Conservation (phyloP, 2,797 vertebrate species). For the Hapalemur alaotrensis region DNA sequence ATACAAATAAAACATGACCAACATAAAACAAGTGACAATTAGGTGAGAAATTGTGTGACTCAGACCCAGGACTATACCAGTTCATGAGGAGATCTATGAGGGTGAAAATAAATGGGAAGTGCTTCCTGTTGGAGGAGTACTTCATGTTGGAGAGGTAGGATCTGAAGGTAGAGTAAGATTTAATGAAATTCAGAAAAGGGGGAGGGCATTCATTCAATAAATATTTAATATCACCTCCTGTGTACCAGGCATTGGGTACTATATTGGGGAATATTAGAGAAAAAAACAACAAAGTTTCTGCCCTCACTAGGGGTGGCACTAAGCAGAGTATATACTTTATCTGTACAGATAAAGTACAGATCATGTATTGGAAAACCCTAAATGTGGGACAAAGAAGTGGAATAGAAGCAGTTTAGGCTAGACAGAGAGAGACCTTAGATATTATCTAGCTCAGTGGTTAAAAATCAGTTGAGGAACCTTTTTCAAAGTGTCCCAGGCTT, state of each 20-base stretch:
- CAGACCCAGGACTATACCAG: neutral
- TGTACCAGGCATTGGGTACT: neutral
- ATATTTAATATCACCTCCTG: neutral
- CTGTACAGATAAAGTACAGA: neutral
- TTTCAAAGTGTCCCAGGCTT: neutral
- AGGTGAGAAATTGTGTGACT: neutral
- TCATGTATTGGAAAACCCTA: neutral
- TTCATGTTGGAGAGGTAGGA: neutral
- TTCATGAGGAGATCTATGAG: neutral
- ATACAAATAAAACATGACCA: neutral
- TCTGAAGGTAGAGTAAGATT: neutral
- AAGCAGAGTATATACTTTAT: neutral
- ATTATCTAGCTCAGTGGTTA: neutral
- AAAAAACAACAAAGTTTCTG: neutral
- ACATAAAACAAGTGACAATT: conserved; percentile 1
- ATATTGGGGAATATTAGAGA: neutral
- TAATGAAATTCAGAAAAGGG: neutral
- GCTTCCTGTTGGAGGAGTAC: neutral
- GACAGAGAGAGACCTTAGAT: neutral
- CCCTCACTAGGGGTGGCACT: neutral
- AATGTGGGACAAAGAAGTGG: neutral
- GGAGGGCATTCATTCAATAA: neutral
- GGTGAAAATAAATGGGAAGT: neutral
- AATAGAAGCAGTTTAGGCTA: neutral
- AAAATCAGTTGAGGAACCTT: neutral